These are phyloP conservation scores for Mythimna pallens DNA, from an alignment of 2,888 invertebrate species.

Conservation along the genomic window DNA sequence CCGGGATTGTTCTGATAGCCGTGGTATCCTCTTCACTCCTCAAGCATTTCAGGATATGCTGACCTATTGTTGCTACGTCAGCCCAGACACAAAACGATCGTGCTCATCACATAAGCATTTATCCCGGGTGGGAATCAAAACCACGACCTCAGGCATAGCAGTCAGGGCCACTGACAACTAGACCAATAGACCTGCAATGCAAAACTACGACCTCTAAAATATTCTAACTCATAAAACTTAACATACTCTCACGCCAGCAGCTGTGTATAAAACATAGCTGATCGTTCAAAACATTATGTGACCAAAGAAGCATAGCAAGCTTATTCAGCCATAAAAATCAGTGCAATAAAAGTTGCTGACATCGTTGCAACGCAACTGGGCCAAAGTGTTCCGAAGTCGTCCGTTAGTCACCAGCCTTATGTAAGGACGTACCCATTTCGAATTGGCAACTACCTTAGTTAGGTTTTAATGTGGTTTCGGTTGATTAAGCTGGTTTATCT, in stretches of 20 bases:
- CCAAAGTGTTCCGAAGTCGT: slow-evolving; percentile 42
- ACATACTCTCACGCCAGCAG: not conserved
- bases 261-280: slow-evolving; percentile 8
- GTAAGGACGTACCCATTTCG: slow-evolving; percentile 46
- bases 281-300: slow-evolving; percentile 15
- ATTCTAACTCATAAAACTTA: not conserved
- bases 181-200: not conserved
- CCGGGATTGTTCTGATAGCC: too few species aligned
- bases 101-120: too few species aligned
- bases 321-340: slow-evolving; percentile 26
- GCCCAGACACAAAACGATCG: too few species aligned
- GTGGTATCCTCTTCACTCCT: too few species aligned
- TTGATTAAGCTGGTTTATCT: slow-evolving; percentile 33
- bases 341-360: slow-evolving; percentile 35
- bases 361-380: slow-evolving; percentile 26
- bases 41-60: too few species aligned
- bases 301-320: not conserved
- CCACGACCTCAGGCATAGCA: too few species aligned
- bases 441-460: slow-evolving; percentile 61
- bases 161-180: too few species aligned
- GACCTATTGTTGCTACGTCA: too few species aligned
- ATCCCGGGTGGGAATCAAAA: too few species aligned
- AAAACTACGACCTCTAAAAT: not conserved
- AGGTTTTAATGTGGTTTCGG: slow-evolving; percentile 57
- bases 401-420: slow-evolving; percentile 30